Conservation (phyloP, 2,797 vertebrate species). For the Tenualosa ilisha region DNA sequence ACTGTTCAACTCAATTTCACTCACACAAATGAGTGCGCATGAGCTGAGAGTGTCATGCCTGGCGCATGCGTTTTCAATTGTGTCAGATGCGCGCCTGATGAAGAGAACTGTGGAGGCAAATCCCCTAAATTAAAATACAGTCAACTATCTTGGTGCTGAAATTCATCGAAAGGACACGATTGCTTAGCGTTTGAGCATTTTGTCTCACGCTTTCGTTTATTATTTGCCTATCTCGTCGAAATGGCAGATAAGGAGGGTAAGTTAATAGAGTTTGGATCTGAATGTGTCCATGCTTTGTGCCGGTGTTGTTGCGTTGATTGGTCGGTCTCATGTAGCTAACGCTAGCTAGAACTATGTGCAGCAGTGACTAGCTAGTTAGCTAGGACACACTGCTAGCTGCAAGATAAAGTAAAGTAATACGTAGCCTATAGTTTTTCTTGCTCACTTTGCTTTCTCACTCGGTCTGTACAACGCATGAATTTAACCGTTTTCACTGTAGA, state of each 20-base stretch:
- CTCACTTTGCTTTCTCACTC: not conserved
- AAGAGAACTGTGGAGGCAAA: constrained; percentile 28
- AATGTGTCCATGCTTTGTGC: constrained; percentile 20
- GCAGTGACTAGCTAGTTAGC: not conserved
- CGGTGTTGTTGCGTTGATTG: constrained; percentile 9
- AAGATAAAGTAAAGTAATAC: constrained; percentile 12
- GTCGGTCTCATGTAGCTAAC: not conserved
- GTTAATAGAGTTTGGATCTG: not conserved
- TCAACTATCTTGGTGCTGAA: not conserved
- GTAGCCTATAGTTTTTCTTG: not conserved
- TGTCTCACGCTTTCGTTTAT: constrained; percentile 5
- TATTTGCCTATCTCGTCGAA: not conserved
- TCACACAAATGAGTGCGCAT: not conserved
- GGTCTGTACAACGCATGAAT: not conserved
- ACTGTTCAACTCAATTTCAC: not conserved
- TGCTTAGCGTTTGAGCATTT: not conserved
- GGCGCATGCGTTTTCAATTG: not conserved
- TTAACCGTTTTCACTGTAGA: not conserved
- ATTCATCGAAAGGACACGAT: not conserved
- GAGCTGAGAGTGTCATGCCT: not conserved
- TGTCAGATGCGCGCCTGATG: constrained; percentile 28
- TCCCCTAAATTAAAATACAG: not conserved
- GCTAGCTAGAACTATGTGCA: constrained; percentile 6
- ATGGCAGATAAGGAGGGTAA: constrained; percentile 60
- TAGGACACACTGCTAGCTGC: not conserved